Conservation (phyloP, 2,797 vertebrate genomes). For the Aselliscus stoliczkanus region DNA sequence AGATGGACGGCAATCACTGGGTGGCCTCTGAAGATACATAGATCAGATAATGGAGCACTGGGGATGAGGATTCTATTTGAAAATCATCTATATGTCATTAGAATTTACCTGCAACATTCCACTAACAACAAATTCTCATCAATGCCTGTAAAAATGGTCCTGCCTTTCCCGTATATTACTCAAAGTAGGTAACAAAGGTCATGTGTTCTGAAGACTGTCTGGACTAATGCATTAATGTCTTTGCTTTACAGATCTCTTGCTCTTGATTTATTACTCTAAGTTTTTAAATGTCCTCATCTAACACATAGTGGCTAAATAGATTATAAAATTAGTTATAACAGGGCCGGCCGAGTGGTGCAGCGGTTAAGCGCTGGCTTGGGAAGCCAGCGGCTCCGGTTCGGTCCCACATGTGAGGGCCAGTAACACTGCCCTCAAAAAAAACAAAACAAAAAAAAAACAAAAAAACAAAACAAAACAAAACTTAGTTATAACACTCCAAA, state of each 20-base stretch:
- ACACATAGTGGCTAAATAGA: neutral
- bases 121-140: neutral
- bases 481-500: neutral
- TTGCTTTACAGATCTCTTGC: neutral
- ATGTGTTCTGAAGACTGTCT: neutral
- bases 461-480: no score
- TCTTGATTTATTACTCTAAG: neutral
- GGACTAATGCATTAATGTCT: neutral
- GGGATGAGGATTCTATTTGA: neutral
- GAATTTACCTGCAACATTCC: neutral
- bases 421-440: no score
- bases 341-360: no score
- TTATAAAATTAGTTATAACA: neutral
- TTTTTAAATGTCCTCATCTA: constrained; percentile 22
- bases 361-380: no score
- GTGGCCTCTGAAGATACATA: neutral
- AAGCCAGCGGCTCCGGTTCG: no score
- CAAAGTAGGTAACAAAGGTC: neutral
- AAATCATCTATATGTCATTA: neutral
- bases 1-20: neutral
- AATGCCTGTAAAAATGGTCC: neutral
- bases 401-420: no score
- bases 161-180: neutral
- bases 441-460: no score
- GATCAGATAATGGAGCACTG: neutral